phyloP scores from a whole-genome alignment of 2,888 invertebrate species.

The Bombylius major region DNA sequence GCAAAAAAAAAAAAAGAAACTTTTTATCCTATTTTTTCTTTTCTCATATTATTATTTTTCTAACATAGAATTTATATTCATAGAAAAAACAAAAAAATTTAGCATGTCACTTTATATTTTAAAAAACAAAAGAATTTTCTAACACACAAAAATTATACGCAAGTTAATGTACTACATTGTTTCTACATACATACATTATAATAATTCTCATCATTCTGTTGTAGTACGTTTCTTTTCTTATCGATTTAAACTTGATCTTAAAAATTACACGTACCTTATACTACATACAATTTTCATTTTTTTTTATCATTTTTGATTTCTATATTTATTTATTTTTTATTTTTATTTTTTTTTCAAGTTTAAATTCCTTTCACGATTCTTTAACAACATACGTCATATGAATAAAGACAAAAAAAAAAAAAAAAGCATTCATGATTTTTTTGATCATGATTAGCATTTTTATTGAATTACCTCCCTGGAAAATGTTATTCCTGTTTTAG shows the following conservation, averaged over 20 bases:
- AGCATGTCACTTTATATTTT: background rate
- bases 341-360: background rate
- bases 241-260: too few species aligned
- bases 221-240: too few species aligned
- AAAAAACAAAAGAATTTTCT: background rate
- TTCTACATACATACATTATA: too few species aligned
- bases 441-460: background rate
- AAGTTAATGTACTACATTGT: too few species aligned
- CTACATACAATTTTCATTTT: background rate
- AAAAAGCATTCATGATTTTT: background rate
- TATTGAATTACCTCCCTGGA: background rate
- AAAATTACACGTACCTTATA: too few species aligned
- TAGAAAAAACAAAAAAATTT: too few species aligned
- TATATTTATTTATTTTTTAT: constrained; percentile 1
- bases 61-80: too few species aligned
- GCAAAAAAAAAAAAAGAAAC: background rate
- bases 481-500: background rate
- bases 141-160: too few species aligned
- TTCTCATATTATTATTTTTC: background rate
- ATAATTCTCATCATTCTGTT: too few species aligned
- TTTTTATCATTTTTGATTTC: constrained; percentile 3
- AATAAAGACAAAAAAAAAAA: too few species aligned
- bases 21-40: background rate
- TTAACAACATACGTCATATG: background rate
- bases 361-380: background rate